Evolutionary conservation across 2,797 vertebrate genomes (phyloP).

Genomic region (Pipistrellus nathusii): DNA sequence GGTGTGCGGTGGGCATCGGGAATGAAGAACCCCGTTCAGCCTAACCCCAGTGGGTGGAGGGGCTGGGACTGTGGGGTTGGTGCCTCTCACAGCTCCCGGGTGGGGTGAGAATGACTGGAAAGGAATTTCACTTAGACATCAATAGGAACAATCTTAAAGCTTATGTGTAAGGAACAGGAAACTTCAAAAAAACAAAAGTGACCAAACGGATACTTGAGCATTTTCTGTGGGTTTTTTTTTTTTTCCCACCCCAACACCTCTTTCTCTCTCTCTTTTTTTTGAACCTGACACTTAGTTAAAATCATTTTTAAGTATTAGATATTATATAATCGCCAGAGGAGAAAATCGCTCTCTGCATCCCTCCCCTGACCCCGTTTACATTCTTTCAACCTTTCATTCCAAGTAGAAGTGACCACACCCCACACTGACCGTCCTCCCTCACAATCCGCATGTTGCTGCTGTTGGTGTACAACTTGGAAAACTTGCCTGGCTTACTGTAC

Average conservation of each 20-base stretch:
- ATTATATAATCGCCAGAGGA: not conserved
- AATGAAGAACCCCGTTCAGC: fast-evolving
- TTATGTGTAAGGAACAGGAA: not conserved
- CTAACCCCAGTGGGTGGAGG: not conserved
- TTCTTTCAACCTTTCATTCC: slow-evolving; percentile 33
- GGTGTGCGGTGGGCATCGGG: not conserved
- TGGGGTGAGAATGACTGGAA: not conserved
- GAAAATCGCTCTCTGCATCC: not conserved
- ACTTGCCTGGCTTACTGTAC: not conserved
- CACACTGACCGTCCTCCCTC: not conserved
- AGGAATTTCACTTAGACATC: not conserved
- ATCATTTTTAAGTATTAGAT: not conserved
- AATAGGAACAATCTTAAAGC: not conserved
- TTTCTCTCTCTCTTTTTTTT: not conserved
- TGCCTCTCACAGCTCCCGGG: not conserved
- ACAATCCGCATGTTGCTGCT: not conserved
- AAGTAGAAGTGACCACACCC: not conserved
- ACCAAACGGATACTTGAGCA: not conserved
- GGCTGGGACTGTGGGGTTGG: not conserved
- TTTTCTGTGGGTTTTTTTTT: not conserved
- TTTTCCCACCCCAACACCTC: too few species aligned
- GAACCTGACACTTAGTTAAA: not conserved
- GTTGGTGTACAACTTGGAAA: not conserved
- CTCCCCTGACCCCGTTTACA: not conserved
- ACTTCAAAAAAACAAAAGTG: not conserved